Base-by-base conservation (phyloP, 2,113 vertebrate species). In the Calonectris borealis region DNA sequence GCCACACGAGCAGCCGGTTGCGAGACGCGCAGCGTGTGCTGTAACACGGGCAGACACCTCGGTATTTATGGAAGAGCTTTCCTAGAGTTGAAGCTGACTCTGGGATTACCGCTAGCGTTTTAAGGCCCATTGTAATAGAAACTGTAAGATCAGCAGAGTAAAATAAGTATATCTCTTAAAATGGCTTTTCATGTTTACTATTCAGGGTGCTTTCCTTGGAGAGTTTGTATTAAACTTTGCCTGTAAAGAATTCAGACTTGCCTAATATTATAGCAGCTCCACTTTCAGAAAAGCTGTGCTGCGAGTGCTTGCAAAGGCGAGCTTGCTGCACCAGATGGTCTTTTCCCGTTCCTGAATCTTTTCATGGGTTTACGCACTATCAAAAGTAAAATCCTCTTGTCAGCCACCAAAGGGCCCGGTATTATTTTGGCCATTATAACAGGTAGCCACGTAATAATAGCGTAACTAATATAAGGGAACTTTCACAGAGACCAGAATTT, bases 151-250 rank as follows among this genome's bases (percentile, higher is more conserved):
- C 8, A 10, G 24, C 48, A 46, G 72, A 68, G 69, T 81, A 61
- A 90, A 95, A 94, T 60, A 88, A 81, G 51, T 94, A 31, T 68
- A 52, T 93, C 31, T 84, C 57, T 93, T 93, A 75, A 83, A 94
- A 73, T n/a, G 32, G 17, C 20, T 92, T 90, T 92, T 92, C 51
- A 26, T 66, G 51, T 90, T 96, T 88, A 90, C 76, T 86, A 13
- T 92, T 90, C 69, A 57, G 55, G 27, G 79, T 70, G 55, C 86
- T 93, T 90, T 81, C 62, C 89, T 81, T 40, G 24, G 60, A 85
- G 79, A 72, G 36, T 55, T 79, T 0, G 0, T 91, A 87, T 84
- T 81, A 95, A 93, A 85, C 6, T 76, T 96, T 64, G 40, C 57
- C 57, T 64, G 73, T 87, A 93, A 96, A 95, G 84, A 80, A 85